Evolutionary conservation across 1,140 invertebrate species (phyloP).

Genomic region (Nephila pilipes): DNA sequence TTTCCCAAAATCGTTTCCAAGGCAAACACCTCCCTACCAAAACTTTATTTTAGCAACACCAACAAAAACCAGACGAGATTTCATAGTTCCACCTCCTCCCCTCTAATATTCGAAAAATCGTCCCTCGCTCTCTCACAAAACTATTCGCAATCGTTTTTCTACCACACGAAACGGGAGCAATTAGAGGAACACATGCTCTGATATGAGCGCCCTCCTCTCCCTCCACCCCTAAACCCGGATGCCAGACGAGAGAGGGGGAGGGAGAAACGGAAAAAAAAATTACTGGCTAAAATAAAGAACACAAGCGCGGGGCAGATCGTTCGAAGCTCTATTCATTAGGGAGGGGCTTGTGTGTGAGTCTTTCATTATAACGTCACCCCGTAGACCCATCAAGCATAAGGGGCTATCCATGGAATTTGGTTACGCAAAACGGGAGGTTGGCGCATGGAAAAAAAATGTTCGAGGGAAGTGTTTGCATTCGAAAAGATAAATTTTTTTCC

Average conservation of each 20-base stretch:
- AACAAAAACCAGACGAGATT: slow-evolving; percentile 31
- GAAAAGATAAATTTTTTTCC: too few species aligned
- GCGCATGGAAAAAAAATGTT: neutral
- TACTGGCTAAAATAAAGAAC: slow-evolving; percentile 61
- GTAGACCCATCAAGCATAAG: slow-evolving; percentile 41
- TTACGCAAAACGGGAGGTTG: neutral
- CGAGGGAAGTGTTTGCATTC: neutral
- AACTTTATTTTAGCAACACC: neutral
- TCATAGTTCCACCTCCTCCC: neutral
- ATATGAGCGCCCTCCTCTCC: neutral
- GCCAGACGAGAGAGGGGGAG: neutral
- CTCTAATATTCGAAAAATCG: neutral
- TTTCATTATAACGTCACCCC: slow-evolving; percentile 71
- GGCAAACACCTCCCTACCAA: neutral
- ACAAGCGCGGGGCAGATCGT: slow-evolving; percentile 39
- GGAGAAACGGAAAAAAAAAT: slow-evolving; percentile 11
- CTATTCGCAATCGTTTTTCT: slow-evolving; percentile 18
- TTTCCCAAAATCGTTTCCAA: neutral
- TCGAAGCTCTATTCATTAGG: slow-evolving; percentile 40
- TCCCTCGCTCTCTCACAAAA: neutral
- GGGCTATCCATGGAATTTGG: slow-evolving; percentile 6
- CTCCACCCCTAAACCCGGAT: slow-evolving; percentile 1
- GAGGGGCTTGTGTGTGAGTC: slow-evolving; percentile 52
- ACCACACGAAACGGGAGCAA: slow-evolving; percentile 40
- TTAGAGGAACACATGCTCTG: slow-evolving; percentile 46